Conservation (phyloP, 2,797 vertebrate species). For the Ficedula albicollis region DNA sequence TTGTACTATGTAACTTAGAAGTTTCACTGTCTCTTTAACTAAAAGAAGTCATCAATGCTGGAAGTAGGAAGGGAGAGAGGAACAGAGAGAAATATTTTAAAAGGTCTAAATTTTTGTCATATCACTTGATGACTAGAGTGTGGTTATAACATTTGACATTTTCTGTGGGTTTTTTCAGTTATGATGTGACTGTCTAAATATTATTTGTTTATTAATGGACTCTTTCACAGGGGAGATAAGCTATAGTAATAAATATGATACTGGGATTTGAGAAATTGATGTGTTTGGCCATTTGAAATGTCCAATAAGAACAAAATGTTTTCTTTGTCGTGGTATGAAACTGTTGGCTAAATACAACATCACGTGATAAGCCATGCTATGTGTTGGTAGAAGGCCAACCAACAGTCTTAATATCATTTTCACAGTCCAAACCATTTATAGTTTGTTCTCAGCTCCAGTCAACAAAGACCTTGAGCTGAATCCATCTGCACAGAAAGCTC, state of each 20-base stretch:
- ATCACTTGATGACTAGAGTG: neutral
- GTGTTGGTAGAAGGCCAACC: constrained; percentile 13
- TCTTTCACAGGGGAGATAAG: constrained; percentile 22
- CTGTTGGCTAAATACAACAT: constrained; percentile 49
- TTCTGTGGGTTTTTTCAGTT: neutral
- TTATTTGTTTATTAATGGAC: constrained; percentile 27
- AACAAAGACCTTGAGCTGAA: neutral
- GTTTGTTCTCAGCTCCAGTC: constrained; percentile 24
- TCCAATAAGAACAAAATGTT: constrained; percentile 41
- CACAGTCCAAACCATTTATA: constrained; percentile 46
- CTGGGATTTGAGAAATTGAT: neutral
- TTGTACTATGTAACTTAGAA: neutral
- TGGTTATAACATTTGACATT: neutral
- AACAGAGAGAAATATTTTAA: neutral
- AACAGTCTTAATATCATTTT: constrained; percentile 28
- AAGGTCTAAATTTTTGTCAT: neutral
- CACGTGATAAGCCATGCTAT: constrained; percentile 10
- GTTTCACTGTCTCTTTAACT: neutral
- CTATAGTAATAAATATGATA: neutral
- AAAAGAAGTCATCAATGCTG: neutral
- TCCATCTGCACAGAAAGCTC: neutral
- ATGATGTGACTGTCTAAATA: constrained; percentile 11
- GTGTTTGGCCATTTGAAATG: constrained; percentile 31
- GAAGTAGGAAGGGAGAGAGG: neutral
- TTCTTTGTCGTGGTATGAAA: constrained; percentile 33